Base-by-base conservation (phyloP, 2,797 vertebrate genomes). In the Micromesistius poutassou region DNA sequence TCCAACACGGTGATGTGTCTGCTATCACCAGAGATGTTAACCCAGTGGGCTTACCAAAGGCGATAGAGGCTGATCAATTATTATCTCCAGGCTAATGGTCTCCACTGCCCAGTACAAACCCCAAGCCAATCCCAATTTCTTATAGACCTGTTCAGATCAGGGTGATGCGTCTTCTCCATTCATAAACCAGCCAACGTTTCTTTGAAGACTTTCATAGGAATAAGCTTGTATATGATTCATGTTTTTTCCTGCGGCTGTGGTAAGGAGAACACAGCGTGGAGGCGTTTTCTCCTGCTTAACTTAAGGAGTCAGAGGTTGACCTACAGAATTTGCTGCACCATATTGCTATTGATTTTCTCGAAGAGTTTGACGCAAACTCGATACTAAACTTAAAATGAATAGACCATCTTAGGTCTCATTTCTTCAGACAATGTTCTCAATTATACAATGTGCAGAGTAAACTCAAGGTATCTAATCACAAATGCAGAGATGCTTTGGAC, bases 61-160 rank as follows among this genome's bases (percentile, higher is more conserved):
- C 78, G 76, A 81, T 78, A 78, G 70, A 77, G 62, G 40, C 72
- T 78, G 82, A 91, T 92, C 87, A 86, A 88, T 91, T 91, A 78
- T 90, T 83, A 88, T 88, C 86, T 87, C 74, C 42, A 71, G 76
- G 80, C 84, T 91, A 89, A 93, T 92, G 90, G 87, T 82, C 2
- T 31, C 80, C 82, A 2, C 62, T 68, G 62, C 76, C 80, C 30
- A 1, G 81, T 82, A 78, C 87, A 86, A 86, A 85, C 70, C 83
- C 38, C 5, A 30, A 38, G 71, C 36, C 38, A 28, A 6, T 73
- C 12, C 85, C 79, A 81, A 83, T 83, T 86, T 77, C 73, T 80
- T 33, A 76, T 74, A 1, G 80, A 80, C 79, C 80, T 62, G 46
- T 76, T 72, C 78, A 76, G 79, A 80, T 84, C 80, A 80, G 19